Conservation (phyloP, 2,888 invertebrate genomes). For the Drosophila kambysellisi region DNA sequence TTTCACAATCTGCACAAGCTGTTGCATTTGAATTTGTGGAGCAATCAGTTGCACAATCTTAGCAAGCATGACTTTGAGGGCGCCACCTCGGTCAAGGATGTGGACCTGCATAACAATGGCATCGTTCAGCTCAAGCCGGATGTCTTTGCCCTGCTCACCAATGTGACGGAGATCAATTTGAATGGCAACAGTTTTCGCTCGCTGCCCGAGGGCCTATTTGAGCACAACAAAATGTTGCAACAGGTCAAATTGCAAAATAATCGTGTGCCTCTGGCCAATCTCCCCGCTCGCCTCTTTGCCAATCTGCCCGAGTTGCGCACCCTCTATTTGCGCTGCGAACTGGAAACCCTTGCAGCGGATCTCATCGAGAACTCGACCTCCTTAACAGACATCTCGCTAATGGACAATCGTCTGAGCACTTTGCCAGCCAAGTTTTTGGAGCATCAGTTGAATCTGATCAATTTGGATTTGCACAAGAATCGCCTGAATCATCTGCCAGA, state of each 20-base stretch:
- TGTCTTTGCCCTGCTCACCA: conserved; percentile 88
- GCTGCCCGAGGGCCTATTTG: conserved; percentile 88
- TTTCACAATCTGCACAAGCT: conserved; percentile 88
- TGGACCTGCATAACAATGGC: conserved; percentile 90
- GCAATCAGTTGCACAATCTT: conserved; percentile 89
- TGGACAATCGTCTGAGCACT: conserved; percentile 86
- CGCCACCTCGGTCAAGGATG: conserved; percentile 87
- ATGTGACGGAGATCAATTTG: conserved; percentile 88
- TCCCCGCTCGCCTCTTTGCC: conserved; percentile 88
- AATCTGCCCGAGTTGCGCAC: conserved; percentile 87
- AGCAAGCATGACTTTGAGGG: conserved; percentile 88
- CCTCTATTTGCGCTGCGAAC: conserved; percentile 87
- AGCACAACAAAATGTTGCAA: conserved; percentile 86
- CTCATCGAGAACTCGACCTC: conserved; percentile 87
- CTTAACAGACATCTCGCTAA: conserved; percentile 88
- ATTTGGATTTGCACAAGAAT: conserved; percentile 89
- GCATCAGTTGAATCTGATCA: conserved; percentile 87
- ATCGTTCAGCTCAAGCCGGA: conserved; percentile 87
- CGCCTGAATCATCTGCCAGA: conserved; percentile 87
- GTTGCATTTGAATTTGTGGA: conserved; percentile 88
- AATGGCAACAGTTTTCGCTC: conserved; percentile 88
- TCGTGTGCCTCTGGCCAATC: conserved; percentile 86
- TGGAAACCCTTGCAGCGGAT: conserved; percentile 87
- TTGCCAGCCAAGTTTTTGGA: conserved; percentile 88
- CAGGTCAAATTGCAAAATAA: conserved; percentile 87